Conservation (phyloP, 2,888 invertebrate genomes). For the Rhagium mordax region DNA sequence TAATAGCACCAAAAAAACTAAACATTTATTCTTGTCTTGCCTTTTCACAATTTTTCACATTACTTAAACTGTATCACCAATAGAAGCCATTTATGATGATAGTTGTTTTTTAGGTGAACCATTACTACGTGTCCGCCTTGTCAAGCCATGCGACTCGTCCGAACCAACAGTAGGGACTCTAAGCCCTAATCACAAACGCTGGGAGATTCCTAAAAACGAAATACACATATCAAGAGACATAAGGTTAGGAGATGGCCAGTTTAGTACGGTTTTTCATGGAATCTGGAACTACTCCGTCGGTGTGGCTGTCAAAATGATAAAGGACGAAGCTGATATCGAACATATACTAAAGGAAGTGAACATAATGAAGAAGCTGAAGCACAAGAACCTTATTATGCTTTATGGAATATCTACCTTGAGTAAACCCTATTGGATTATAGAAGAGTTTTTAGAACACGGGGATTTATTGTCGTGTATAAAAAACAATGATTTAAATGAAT, state of each 20-base stretch:
- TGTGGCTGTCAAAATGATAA: background rate
- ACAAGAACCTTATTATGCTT: background rate
- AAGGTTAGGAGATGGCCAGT: background rate
- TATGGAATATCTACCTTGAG: background rate
- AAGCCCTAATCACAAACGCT: background rate
- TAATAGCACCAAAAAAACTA: too few species aligned
- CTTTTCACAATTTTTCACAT: too few species aligned
- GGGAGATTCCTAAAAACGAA: background rate
- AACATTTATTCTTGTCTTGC: too few species aligned
- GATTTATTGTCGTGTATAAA: background rate
- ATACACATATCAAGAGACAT: background rate
- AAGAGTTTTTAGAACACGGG: background rate
- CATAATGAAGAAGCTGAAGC: background rate
- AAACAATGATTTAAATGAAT: background rate
- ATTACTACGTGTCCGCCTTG: background rate
- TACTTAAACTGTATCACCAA: too few species aligned
- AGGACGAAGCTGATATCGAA: background rate
- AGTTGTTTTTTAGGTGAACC: background rate
- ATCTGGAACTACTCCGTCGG: background rate
- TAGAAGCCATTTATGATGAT: background rate
- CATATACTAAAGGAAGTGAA: background rate
- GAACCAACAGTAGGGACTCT: background rate
- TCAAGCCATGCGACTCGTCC: background rate
- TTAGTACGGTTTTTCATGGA: background rate
- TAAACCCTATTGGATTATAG: background rate